Conservation (phyloP, 2,888 invertebrate species). For the Phortica magna region DNA sequence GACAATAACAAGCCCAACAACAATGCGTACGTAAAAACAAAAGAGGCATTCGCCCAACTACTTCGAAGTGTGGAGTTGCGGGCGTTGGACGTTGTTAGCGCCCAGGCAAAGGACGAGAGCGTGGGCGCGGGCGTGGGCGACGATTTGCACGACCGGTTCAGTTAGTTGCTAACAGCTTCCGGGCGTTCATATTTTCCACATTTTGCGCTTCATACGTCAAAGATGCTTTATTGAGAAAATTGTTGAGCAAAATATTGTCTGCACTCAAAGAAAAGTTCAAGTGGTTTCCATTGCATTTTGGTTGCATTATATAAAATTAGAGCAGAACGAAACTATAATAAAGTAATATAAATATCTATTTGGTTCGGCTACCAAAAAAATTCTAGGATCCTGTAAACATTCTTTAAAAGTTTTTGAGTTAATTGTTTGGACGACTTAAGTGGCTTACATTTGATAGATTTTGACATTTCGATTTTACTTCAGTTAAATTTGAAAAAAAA, state of each 20-base stretch:
- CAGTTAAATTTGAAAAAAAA: too few relatives aligned
- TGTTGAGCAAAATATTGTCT: constrained; percentile 53
- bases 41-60: background rate
- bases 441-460: too few relatives aligned
- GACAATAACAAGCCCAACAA: constrained; percentile 19
- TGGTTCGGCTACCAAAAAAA: too few relatives aligned
- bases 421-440: too few relatives aligned
- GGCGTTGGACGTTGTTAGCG: background rate
- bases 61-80: background rate
- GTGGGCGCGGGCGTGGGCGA: background rate
- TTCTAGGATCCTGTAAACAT: too few relatives aligned
- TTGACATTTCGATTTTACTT: background rate
- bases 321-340: background rate
- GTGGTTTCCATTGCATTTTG: background rate
- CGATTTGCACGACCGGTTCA: background rate
- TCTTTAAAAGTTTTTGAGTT: too few relatives aligned
- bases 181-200: constrained; percentile 34
- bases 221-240: constrained; percentile 68
- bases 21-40: constrained; percentile 28
- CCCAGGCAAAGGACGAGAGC: background rate
- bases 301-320: background rate
- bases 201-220: constrained; percentile 58
- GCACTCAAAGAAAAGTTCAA: constrained; percentile 7
- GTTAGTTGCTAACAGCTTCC: constrained; percentile 33
- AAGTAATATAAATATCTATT: too few relatives aligned